Percentiles rank a stretch among this genome's conserved stretches.
These are phyloP conservation scores for Drosophila putrida DNA, from an alignment of 2,888 invertebrate species.

Conservation along the genomic window DNA sequence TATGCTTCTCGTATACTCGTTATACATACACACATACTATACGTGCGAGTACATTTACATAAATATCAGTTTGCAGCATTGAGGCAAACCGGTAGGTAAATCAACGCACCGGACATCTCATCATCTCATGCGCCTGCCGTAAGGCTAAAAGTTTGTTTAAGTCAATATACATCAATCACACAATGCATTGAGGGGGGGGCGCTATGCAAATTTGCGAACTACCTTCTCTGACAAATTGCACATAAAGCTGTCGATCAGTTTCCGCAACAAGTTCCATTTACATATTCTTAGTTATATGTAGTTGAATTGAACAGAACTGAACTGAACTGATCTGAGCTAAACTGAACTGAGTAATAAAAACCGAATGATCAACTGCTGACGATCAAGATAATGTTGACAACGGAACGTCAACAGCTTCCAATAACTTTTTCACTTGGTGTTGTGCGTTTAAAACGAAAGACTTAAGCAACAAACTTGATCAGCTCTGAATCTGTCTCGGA, in stretches of 20 bases:
- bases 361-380: slow-evolving; percentile 28
- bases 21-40: slow-evolving; percentile 8
- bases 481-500: slow-evolving; percentile 12
- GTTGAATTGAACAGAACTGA: slow-evolving; percentile 2
- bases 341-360: slow-evolving; percentile 35
- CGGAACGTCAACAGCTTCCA: slow-evolving; percentile 76
- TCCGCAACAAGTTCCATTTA: slow-evolving; percentile 65
- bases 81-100: slow-evolving; percentile 66
- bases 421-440: slow-evolving; percentile 36
- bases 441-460: slow-evolving; percentile 52
- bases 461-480: slow-evolving; percentile 64
- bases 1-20: slow-evolving; percentile 52
- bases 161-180: slow-evolving; percentile 68
- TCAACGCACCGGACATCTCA: slow-evolving; percentile 32
- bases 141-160: slow-evolving; percentile 44
- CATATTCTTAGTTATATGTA: slow-evolving; percentile 46
- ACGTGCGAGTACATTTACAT: slow-evolving; percentile 47
- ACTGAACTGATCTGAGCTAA: slow-evolving; percentile 3
- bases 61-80: slow-evolving; percentile 52
- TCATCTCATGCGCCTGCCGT: slow-evolving; percentile 17
- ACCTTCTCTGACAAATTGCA: slow-evolving; percentile 81
- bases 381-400: slow-evolving; percentile 73
- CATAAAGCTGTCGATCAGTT: slow-evolving; percentile 80
- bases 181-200: slow-evolving; percentile 47
- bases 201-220: slow-evolving; percentile 76